Conservation (phyloP, 2,797 vertebrate species). For the Bufotes viridis region DNA sequence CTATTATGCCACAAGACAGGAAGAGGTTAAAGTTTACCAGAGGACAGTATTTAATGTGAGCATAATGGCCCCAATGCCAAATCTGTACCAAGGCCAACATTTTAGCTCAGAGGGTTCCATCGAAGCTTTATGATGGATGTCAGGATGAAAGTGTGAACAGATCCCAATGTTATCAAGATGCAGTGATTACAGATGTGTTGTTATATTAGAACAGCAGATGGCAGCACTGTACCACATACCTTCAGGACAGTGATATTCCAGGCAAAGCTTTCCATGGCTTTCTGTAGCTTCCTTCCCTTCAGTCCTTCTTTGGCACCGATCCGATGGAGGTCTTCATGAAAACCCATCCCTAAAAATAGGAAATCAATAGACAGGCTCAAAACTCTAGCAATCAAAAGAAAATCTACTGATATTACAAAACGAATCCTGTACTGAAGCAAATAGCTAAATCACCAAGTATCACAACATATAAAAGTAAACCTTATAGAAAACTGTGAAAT, state of each 20-base stretch:
- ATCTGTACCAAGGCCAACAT: too few relatives aligned
- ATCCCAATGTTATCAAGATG: background rate
- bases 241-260: slow-evolving; percentile 96
- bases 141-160: background rate
- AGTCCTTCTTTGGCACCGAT: slow-evolving; percentile 88
- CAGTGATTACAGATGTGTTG: background rate
- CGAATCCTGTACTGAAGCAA: background rate
- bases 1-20: too few relatives aligned
- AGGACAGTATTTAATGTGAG: too few relatives aligned
- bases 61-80: too few relatives aligned
- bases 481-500: background rate
- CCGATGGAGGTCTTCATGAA: slow-evolving; percentile 89
- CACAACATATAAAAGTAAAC: background rate
- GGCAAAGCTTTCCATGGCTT: slow-evolving; percentile 91
- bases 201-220: slow-evolving; percentile 5
- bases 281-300: slow-evolving; percentile 89
- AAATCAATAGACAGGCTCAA: slow-evolving; percentile 6
- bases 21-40: too few relatives aligned
- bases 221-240: slow-evolving; percentile 70
- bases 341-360: slow-evolving; percentile 81
- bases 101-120: too few relatives aligned
- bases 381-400: background rate
- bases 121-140: too few relatives aligned
- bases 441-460: background rate
- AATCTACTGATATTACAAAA: too few relatives aligned